These are phyloP conservation scores for Trichomalopsis sarcophagae DNA, from an alignment of 1,140 invertebrate genomes.

Conservation along the genomic window DNA sequence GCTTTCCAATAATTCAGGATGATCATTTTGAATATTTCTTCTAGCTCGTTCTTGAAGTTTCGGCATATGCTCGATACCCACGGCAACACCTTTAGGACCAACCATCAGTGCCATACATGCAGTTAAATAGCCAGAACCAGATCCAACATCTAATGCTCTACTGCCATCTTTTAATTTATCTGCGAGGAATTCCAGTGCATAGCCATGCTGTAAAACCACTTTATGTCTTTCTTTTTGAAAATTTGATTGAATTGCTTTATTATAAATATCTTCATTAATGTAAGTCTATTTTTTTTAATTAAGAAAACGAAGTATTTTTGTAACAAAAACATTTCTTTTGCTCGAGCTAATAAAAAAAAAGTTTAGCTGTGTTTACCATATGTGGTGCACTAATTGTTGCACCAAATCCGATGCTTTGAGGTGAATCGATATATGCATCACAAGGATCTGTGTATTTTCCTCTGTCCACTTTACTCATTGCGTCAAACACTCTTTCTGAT, in stretches of 20 bases:
- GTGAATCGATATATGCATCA: constrained; percentile 92
- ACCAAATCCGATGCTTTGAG: constrained; percentile 90
- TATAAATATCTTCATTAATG: constrained; percentile 23
- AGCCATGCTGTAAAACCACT: constrained; percentile 83
- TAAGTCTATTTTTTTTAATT: not conserved
- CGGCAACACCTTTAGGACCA: constrained; percentile 82
- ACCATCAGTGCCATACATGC: constrained; percentile 96
- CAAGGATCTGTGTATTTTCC: constrained; percentile 82
- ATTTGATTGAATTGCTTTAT: not conserved
- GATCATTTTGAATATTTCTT: constrained; percentile 86
- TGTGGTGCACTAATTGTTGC: constrained; percentile 98
- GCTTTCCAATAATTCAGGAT: constrained; percentile 80
- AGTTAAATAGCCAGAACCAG: constrained; percentile 96
- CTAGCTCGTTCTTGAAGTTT: constrained; percentile 86
- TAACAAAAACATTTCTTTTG: not conserved
- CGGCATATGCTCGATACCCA: constrained; percentile 96
- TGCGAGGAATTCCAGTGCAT: constrained; percentile 92
- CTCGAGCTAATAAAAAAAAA: not conserved
- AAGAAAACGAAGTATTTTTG: not conserved
- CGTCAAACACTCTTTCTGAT: constrained; percentile 84
- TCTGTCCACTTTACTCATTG: constrained; percentile 91
- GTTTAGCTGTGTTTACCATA: constrained; percentile 83
- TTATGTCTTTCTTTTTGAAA: constrained; percentile 39
- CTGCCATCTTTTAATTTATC: constrained; percentile 88
- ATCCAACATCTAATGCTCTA: constrained; percentile 94